Evolutionary conservation across 2,888 invertebrate species (phyloP), one percentile per base, ranked within the genome.

Genomic region (Dynastes maya): DNA sequence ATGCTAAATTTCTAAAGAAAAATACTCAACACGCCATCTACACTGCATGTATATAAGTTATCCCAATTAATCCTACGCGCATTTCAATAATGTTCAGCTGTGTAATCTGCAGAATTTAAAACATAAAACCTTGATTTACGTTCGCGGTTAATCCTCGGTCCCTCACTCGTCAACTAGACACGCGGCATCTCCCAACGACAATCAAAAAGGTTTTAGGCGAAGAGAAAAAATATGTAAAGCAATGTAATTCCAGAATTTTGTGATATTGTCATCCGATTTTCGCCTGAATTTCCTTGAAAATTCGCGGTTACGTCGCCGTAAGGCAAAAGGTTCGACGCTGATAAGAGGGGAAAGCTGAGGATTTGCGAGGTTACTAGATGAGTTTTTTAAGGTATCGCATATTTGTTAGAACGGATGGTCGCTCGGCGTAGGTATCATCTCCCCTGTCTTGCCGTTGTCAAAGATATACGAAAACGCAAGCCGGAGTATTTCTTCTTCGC

Each of bases 351-450:
- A 58, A 61, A 61, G 61, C 58, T 29, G 68, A 61, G 77, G 77
- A 77, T 77, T 77, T 77, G 77, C 58, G 70, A 77, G 77, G 77
- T 77, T 70, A 70, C 68, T 70, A 49, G 77, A 77, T 68, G 77
- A 68, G 68, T 77, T 68, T 68, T 68, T 68, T 53, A 49, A 27
- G 51, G 22, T 53, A 51, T 68, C 68, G 68, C 68, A 68, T 68
- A 68, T 51, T 68, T 68, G 65, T 67, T 67, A 67, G 45, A 58
- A 40, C 13, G 65, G 40, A 67, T 45, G 65, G 16, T 40, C 9
- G 40, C 63, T 8, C 63, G 27, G 22, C 4, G 29, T 51, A 68
- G 29, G 68, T 53, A 68, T 68, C 68, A 49, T 68, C 53, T 68
- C 51, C 51, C 16, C 55, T 27, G 68, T 51, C 51, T 68, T 68